phyloP scores from a whole-genome alignment of 2,888 invertebrate genomes.

The Branchipolynoe longqiensis region DNA sequence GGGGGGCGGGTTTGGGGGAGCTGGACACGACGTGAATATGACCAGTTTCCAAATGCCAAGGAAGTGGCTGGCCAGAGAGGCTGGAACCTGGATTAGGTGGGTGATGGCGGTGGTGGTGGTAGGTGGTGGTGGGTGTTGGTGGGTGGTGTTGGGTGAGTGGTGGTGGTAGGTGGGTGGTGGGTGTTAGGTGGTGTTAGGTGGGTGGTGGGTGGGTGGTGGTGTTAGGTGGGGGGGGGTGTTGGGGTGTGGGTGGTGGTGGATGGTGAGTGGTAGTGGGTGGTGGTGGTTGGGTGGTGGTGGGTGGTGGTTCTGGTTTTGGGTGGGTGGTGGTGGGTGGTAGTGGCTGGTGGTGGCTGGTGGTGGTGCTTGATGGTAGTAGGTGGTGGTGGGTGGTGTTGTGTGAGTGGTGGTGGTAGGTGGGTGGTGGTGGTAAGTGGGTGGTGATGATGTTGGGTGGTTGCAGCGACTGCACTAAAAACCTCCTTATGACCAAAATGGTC shows the following conservation, averaged over 20 bases:
- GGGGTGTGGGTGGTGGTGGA: background rate
- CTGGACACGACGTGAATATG: background rate
- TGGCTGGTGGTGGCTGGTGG: background rate
- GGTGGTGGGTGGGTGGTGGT: background rate
- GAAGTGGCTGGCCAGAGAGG: background rate
- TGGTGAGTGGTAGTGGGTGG: background rate
- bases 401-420: background rate
- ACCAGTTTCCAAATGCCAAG: no score
- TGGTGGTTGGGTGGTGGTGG: background rate
- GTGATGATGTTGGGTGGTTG: background rate
- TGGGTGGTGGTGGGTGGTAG: background rate
- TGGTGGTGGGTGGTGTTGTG: no score
- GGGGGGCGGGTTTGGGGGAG: background rate
- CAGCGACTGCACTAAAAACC: no score
- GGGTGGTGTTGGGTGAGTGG: background rate
- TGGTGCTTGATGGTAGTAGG: background rate
- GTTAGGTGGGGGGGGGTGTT: background rate
- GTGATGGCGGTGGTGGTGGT: background rate
- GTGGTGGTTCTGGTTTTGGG: background rate
- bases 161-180: background rate
- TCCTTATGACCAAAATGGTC: no score
- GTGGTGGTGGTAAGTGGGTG: background rate
- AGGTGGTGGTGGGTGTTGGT: background rate
- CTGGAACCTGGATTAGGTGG: no score
- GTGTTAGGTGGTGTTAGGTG: background rate